These are phyloP conservation scores for Pteropus alecto DNA, from an alignment of 2,113 vertebrate species.

Conservation along the genomic window DNA sequence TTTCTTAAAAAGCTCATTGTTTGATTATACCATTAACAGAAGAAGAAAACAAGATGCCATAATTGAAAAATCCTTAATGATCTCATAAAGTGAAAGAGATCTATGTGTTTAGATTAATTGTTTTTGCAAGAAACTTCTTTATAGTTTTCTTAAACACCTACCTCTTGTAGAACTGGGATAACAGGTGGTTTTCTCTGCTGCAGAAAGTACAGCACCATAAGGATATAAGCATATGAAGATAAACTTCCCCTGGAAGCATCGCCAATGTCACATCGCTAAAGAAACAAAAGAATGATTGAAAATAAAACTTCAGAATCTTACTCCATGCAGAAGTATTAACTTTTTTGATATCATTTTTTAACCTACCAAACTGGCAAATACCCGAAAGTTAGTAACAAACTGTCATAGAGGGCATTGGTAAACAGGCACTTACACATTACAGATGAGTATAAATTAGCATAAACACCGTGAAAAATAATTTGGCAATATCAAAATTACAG, in stretches of 20 bases:
- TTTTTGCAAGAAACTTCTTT: neutral
- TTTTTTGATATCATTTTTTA: neutral
- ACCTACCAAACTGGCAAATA: constrained; percentile 1
- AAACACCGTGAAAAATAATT: constrained; percentile 28
- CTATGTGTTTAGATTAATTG: neutral
- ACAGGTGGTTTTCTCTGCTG: constrained; percentile 97
- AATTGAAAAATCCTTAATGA: constrained; percentile 4
- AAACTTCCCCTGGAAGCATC: constrained; percentile 98
- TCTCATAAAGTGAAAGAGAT: constrained; percentile 1
- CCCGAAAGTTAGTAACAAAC: constrained; percentile 2
- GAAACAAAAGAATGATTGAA: constrained; percentile 62
- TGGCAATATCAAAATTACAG: constrained; percentile 25
- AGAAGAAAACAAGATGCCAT: constrained; percentile 9
- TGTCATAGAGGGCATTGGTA: neutral
- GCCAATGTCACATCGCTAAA: constrained; percentile 97
- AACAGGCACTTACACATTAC: constrained; percentile 12
- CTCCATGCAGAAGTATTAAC: neutral
- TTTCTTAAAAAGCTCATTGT: neutral
- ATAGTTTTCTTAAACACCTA: constrained; percentile 76
- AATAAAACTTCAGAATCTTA: constrained; percentile 50
- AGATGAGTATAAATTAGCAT: neutral
- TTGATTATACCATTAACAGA: constrained; percentile 13
- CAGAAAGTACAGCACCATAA: constrained; percentile 99
- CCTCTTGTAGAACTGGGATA: constrained; percentile 98
- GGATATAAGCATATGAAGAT: constrained; percentile 99